These are phyloP conservation scores for Zhuqinia jingwanae DNA, from an alignment of 2,888 invertebrate genomes.

Conservation along the genomic window DNA sequence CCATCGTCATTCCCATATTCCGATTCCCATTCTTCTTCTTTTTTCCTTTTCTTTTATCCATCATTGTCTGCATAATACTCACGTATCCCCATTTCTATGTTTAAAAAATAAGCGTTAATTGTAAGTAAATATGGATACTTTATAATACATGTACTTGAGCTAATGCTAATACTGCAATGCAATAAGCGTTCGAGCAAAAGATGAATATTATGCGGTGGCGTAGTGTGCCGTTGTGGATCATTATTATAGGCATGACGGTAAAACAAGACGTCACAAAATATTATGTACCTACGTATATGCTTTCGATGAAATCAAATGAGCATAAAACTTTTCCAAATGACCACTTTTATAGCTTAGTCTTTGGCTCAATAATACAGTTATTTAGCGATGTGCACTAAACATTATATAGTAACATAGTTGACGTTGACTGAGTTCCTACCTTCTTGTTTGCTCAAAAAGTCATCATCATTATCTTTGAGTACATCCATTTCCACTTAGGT, in stretches of 20 bases:
- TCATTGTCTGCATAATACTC: background rate
- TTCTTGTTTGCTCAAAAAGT: background rate
- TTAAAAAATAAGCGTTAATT: background rate
- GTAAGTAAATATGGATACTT: background rate
- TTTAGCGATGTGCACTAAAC: background rate
- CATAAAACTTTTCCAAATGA: slow-evolving; percentile 39
- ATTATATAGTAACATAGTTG: background rate
- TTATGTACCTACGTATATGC: background rate
- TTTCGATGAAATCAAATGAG: background rate
- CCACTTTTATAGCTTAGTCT: slow-evolving; percentile 26
- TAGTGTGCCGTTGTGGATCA: background rate
- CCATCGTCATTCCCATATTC: slow-evolving; percentile 16
- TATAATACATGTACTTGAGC: background rate
- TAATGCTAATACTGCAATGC: background rate
- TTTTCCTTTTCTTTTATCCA: slow-evolving; percentile 3
- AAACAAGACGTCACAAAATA: slow-evolving; percentile 22
- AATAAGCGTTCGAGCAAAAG: background rate
- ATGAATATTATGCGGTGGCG: background rate
- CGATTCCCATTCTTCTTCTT: background rate
- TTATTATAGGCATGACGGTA: background rate
- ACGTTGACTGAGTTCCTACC: no score
- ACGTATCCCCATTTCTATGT: background rate
- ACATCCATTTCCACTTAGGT: background rate
- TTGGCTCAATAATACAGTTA: background rate
- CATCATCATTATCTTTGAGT: background rate